A percentile compares a stretch with the other conserved stretches of the same genome.
phyloP scores from a whole-genome alignment of 2,797 vertebrate genomes.

The Tapera naevia region DNA sequence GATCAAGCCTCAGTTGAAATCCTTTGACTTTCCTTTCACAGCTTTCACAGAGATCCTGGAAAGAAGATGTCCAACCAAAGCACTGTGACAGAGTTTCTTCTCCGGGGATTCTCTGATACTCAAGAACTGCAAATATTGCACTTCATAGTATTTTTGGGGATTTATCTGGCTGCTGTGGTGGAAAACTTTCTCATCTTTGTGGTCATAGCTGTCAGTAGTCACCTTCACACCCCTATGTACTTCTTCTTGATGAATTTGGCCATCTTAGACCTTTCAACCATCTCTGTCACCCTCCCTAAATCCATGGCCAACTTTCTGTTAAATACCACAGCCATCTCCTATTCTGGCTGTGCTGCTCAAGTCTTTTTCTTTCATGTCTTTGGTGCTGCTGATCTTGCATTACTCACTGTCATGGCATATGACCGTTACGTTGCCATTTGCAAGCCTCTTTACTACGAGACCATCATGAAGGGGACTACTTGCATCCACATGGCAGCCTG shows the following conservation, averaged over 20 bases:
- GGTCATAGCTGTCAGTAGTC: not conserved
- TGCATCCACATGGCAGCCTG: not conserved
- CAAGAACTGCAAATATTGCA: not conserved
- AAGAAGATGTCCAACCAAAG: not conserved
- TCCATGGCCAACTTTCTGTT: not conserved
- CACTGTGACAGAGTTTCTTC: not conserved
- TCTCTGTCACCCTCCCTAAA: constrained; percentile 14
- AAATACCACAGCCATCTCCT: not conserved
- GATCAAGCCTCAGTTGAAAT: not conserved
- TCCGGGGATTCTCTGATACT: not conserved
- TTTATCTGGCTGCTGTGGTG: not conserved
- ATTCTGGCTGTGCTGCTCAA: not conserved
- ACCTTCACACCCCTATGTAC: constrained; percentile 23
- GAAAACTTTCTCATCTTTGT: constrained; percentile 15
- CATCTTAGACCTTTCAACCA: not conserved
- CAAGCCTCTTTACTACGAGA: not conserved
- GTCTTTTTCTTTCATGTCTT: not conserved
- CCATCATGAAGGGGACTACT: not conserved
- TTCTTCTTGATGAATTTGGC: constrained; percentile 20
- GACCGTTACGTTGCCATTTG: not conserved
- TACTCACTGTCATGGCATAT: not conserved
- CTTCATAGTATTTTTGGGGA: not conserved
- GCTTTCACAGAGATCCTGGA: not conserved
- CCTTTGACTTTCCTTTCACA: not conserved
- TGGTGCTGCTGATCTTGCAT: not conserved